Conservation (phyloP, 2,888 invertebrate genomes). For the Ormyrus nitidulus region DNA sequence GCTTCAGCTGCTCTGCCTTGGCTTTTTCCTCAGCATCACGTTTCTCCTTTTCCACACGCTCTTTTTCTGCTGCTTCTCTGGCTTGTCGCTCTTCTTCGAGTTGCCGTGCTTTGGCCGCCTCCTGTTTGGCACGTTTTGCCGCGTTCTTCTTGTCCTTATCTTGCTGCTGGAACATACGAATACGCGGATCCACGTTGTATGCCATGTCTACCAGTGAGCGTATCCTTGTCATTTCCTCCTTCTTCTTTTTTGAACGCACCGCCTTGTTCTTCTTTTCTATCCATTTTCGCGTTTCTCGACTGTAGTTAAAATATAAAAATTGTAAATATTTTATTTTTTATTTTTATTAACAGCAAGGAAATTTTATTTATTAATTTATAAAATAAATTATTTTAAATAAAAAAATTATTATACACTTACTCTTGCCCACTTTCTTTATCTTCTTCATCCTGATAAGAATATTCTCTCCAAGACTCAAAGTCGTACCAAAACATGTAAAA, state of each 20-base stretch:
- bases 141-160: conserved; percentile 94
- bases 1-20: conserved; percentile 87
- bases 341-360: conserved; percentile 28
- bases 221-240: conserved; percentile 96
- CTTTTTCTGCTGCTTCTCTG: conserved; percentile 81
- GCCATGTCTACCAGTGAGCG: conserved; percentile 94
- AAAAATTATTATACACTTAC: conserved; percentile 62
- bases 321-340: not conserved
- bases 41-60: conserved; percentile 82
- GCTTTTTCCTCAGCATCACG: conserved; percentile 90
- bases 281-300: conserved; percentile 95
- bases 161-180: conserved; percentile 93
- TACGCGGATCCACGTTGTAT: conserved; percentile 95
- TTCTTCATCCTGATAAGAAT: conserved; percentile 98
- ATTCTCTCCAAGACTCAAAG: conserved; percentile 99
- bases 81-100: conserved; percentile 89
- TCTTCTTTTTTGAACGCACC: conserved; percentile 93
- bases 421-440: conserved; percentile 98
- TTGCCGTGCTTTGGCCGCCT: conserved; percentile 87
- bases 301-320: conserved; percentile 59
- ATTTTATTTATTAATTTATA: not conserved
- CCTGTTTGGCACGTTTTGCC: conserved; percentile 90
- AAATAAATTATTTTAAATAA: not conserved
- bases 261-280: conserved; percentile 99
- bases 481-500: conserved; percentile 99